Conservation (phyloP, 1,140 invertebrate genomes). For the Paramacrobiotus metropolitanus region DNA sequence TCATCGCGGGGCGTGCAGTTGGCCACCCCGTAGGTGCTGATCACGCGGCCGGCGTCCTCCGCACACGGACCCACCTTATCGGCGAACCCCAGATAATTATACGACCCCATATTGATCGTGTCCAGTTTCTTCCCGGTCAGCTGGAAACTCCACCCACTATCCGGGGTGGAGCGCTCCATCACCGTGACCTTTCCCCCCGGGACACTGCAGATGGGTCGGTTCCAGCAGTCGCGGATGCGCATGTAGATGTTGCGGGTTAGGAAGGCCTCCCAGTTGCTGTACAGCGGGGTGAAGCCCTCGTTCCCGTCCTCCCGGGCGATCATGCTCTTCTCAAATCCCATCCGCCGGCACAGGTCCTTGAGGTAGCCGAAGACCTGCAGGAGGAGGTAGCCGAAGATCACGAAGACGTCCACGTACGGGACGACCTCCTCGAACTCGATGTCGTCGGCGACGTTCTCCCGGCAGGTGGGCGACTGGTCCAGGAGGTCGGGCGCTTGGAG, state of each 20-base stretch:
- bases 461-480: not conserved
- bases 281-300: slow-evolving; percentile 59
- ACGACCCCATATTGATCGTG: slow-evolving; percentile 31
- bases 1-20: not conserved
- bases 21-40: not conserved
- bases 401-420: not conserved
- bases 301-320: slow-evolving; percentile 18
- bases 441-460: not conserved
- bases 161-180: slow-evolving; percentile 18
- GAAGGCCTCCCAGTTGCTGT: slow-evolving; percentile 75
- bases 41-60: not conserved
- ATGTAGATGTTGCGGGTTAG: slow-evolving; percentile 79
- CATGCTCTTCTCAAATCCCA: slow-evolving; percentile 23
- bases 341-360: slow-evolving; percentile 22
- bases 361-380: slow-evolving; percentile 21
- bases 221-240: slow-evolving; percentile 73
- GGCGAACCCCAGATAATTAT: slow-evolving; percentile 34
- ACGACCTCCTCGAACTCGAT: not conserved
- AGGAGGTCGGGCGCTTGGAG: too few species aligned
- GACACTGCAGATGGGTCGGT: slow-evolving; percentile 33
- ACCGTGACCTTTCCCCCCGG: slow-evolving; percentile 22
- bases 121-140: slow-evolving; percentile 28
- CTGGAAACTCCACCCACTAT: slow-evolving; percentile 23
- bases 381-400: not conserved
- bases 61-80: slow-evolving; percentile 26